Conservation (phyloP, 2,888 invertebrate genomes). For the Reticulitermes lucifugus region DNA sequence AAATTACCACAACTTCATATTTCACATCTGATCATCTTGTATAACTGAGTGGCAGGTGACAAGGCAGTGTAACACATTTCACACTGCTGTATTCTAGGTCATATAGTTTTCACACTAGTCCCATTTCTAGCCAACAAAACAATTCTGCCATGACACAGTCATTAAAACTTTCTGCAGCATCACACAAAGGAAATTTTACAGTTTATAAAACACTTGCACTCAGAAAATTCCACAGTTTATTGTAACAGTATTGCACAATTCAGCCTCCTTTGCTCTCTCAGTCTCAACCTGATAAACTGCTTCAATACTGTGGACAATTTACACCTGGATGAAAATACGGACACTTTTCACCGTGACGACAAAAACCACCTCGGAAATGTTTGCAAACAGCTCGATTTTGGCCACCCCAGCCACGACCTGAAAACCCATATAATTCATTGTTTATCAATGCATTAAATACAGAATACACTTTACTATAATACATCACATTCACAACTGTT, state of each 20-base stretch:
- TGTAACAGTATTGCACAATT: not conserved
- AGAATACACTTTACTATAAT: too few relatives aligned
- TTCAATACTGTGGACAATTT: slow-evolving; percentile 65
- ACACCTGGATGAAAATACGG: slow-evolving; percentile 84
- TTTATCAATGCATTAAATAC: too few relatives aligned
- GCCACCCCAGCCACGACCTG: slow-evolving; percentile 28
- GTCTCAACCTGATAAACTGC: not conserved
- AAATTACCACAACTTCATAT: not conserved
- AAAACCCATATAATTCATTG: not conserved
- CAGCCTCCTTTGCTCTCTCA: slow-evolving; percentile 12
- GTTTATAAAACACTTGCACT: not conserved
- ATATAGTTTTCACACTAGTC: not conserved
- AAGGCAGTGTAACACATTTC: not conserved
- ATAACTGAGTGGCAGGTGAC: not conserved
- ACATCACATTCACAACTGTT: too few relatives aligned
- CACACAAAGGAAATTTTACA: not conserved
- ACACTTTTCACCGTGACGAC: slow-evolving; percentile 85
- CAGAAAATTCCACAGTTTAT: not conserved
- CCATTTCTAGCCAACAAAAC: not conserved
- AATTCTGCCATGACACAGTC: not conserved
- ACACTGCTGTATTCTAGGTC: not conserved
- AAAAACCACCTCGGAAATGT: slow-evolving; percentile 83
- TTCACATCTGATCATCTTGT: not conserved
- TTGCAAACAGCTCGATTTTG: slow-evolving; percentile 72
- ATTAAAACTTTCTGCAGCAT: not conserved